Percentiles rank a stretch among this genome's conserved stretches.
Evolutionary conservation across 2,113 vertebrate genomes (phyloP).

Genomic region (Gila orcuttii): DNA sequence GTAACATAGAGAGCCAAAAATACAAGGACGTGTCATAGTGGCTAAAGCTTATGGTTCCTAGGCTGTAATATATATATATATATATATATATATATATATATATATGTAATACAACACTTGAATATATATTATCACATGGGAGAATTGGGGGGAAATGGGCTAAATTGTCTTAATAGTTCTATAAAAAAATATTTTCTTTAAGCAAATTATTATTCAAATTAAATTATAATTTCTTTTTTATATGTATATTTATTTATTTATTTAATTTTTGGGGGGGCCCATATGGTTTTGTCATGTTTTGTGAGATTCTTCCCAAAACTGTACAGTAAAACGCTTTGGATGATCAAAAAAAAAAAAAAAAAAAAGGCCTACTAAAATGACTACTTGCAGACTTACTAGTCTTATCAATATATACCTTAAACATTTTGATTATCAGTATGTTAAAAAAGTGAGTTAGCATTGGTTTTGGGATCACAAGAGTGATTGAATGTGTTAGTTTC

Average conservation of each 20-base stretch:
- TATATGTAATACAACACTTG: no score
- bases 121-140: no score
- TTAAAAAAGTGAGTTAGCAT: not conserved
- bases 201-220: not conserved
- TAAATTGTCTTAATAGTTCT: no score
- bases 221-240: not conserved
- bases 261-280: no score
- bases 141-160: no score
- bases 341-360: not conserved
- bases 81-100: no score
- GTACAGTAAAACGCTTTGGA: not conserved
- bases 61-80: no score
- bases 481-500: not conserved
- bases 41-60: no score
- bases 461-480: not conserved
- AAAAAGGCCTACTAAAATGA: not conserved
- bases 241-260: no score
- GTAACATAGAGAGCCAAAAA: constrained; percentile 61
- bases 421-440: no score
- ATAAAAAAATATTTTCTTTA: no score
- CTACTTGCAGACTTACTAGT: not conserved
- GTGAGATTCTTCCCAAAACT: not conserved
- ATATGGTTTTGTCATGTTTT: not conserved
- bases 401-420: not conserved
- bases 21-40: no score